Evolutionary conservation across 2,113 vertebrate species (phyloP).

Genomic region (Danio rerio): DNA sequence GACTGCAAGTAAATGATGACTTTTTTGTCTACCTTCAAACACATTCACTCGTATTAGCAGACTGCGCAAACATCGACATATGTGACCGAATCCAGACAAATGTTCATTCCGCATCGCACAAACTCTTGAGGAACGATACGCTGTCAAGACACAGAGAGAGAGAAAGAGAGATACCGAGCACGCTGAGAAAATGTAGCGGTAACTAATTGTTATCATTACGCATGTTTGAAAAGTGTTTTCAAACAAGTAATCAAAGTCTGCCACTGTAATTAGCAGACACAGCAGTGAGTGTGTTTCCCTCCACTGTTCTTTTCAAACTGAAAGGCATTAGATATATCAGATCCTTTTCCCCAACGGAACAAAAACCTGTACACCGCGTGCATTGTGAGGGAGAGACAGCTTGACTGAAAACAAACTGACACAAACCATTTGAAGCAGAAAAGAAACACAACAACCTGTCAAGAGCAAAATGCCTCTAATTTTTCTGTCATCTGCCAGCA

Average conservation of each 20-base stretch:
- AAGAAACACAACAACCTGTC: constrained; percentile 79
- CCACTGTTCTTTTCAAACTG: constrained; percentile 43
- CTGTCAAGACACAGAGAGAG: constrained; percentile 37
- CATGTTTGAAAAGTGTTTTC: constrained; percentile 81
- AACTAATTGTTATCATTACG: constrained; percentile 81
- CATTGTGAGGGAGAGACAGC: constrained; percentile 75
- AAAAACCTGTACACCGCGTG: constrained; percentile 55
- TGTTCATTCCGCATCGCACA: constrained; percentile 12
- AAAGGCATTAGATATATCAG: constrained; percentile 63
- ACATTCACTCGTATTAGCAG: constrained; percentile 18
- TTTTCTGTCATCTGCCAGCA: constrained; percentile 85
- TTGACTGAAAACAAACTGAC: constrained; percentile 82
- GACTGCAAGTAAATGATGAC: neutral
- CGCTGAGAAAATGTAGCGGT: constrained; percentile 62
- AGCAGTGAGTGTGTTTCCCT: constrained; percentile 60
- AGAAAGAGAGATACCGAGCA: constrained; percentile 19
- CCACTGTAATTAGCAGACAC: constrained; percentile 77
- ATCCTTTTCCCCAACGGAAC: constrained; percentile 58
- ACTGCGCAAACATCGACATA: constrained; percentile 22
- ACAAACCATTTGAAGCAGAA: constrained; percentile 80
- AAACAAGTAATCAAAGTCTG: constrained; percentile 82
- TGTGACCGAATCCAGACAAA: constrained; percentile 41
- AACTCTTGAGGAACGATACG: constrained; percentile 39
- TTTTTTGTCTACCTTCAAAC: neutral
- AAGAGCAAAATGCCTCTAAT: constrained; percentile 81